Conservation (phyloP, 2,888 invertebrate species). For the Metalampra italica region DNA sequence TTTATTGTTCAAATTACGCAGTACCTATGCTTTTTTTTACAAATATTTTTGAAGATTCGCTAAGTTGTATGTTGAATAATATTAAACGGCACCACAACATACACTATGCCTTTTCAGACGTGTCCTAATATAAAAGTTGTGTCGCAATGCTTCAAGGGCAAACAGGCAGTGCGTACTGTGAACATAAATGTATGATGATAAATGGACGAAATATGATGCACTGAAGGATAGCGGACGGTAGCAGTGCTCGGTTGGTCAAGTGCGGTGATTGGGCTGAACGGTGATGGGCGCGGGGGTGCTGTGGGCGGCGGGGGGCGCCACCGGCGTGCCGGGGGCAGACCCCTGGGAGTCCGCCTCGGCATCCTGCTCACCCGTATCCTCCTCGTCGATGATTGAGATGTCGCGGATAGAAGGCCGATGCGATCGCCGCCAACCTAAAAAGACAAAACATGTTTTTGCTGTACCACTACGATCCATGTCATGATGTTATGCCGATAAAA, state of each 20-base stretch:
- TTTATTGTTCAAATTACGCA: too few relatives aligned
- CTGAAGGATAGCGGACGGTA: slow-evolving; percentile 6
- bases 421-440: slow-evolving; percentile 85
- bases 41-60: too few relatives aligned
- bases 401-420: slow-evolving; percentile 91
- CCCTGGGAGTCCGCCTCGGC: slow-evolving; percentile 47
- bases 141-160: not conserved
- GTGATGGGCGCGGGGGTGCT: slow-evolving; percentile 63
- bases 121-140: not conserved
- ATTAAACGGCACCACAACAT: too few relatives aligned
- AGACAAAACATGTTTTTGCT: slow-evolving; percentile 1
- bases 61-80: too few relatives aligned
- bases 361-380: slow-evolving; percentile 82
- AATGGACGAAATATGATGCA: slow-evolving; percentile 1
- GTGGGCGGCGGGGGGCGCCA: slow-evolving; percentile 43
- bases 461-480: not conserved
- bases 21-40: not conserved
- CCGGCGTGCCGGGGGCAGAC: slow-evolving; percentile 30
- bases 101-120: not conserved
- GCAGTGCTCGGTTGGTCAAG: slow-evolving; percentile 28
- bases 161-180: not conserved
- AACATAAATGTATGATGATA: slow-evolving; percentile 1
- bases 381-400: slow-evolving; percentile 91
- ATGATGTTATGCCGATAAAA: too few relatives aligned
- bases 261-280: slow-evolving; percentile 60